These are phyloP conservation scores for Sarcophaga variegata DNA, from an alignment of 2,888 invertebrate genomes.

Conservation along the genomic window DNA sequence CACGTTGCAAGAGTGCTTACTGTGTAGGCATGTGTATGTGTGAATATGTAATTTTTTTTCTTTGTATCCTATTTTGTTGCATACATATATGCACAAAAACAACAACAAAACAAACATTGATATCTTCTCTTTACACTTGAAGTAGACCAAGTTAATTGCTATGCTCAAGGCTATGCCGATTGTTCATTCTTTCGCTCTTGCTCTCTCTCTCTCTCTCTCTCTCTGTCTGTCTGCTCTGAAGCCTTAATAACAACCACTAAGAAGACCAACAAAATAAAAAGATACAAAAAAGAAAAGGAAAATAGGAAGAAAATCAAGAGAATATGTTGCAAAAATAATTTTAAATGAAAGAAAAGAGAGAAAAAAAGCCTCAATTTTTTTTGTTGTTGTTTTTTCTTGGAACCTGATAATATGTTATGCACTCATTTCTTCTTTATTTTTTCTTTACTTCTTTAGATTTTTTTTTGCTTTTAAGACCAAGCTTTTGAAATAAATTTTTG, in stretches of 20 bases:
- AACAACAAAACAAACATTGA: slow-evolving; percentile 42
- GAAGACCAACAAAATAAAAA: slow-evolving; percentile 21
- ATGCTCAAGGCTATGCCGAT: slow-evolving; percentile 76
- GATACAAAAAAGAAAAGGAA: slow-evolving; percentile 2
- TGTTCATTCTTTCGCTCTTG: slow-evolving; percentile 36
- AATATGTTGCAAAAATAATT: slow-evolving; percentile 32
- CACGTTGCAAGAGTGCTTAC: too few relatives aligned
- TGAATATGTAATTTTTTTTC: background rate
- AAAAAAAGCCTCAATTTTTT: too few relatives aligned
- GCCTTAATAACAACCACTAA: slow-evolving; percentile 7
- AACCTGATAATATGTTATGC: slow-evolving; percentile 52
- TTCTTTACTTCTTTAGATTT: background rate
- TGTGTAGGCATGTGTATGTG: background rate
- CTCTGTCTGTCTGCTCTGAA: too few relatives aligned
- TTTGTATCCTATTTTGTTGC: background rate
- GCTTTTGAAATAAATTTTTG: slow-evolving; percentile 21
- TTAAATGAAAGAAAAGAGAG: slow-evolving; percentile 7
- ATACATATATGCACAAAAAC: background rate
- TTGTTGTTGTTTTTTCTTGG: background rate
- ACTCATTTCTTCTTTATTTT: slow-evolving; percentile 23
- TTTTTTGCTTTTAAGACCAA: background rate
- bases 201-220: too few relatives aligned
- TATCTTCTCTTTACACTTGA: slow-evolving; percentile 60
- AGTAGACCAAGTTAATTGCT: slow-evolving; percentile 80
- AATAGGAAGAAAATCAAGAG: background rate